Conservation (phyloP, 2,113 vertebrate genomes). For the Urocolius indicus region DNA sequence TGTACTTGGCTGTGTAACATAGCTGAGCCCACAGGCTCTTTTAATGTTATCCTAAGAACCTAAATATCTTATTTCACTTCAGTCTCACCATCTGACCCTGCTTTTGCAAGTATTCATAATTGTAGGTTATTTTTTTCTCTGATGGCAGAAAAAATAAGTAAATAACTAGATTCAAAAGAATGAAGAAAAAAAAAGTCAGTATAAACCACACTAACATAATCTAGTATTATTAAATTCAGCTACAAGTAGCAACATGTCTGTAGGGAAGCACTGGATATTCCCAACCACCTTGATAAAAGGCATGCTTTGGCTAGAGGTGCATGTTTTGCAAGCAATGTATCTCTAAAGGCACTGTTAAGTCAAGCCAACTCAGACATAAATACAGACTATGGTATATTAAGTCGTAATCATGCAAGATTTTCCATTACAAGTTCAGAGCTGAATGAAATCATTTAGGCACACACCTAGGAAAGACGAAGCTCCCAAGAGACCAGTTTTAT, state of each 20-base stretch:
- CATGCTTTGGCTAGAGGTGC: constrained; percentile 42
- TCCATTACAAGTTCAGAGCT: constrained; percentile 22
- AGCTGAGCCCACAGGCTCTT: background rate
- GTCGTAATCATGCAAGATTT: constrained; percentile 22
- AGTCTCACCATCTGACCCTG: background rate
- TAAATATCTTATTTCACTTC: constrained; percentile 10
- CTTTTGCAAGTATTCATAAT: background rate
- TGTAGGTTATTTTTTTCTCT: background rate
- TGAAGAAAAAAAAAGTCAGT: constrained; percentile 16
- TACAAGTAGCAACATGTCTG: constrained; percentile 43
- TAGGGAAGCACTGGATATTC: constrained; percentile 50
- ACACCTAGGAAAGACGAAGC: background rate
- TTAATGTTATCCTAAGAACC: background rate
- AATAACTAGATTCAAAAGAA: constrained; percentile 23
- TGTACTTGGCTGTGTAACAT: background rate
- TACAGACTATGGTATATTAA: background rate
- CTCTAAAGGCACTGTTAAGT: constrained; percentile 46
- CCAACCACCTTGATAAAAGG: constrained; percentile 61
- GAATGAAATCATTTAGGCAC: background rate
- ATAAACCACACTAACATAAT: constrained; percentile 22
- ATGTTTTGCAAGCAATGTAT: constrained; percentile 51
- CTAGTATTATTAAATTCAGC: constrained; percentile 39
- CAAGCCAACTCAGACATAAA: constrained; percentile 38
- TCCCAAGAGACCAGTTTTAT: background rate
- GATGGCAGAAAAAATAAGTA: constrained; percentile 22